Evolutionary conservation across 2,797 vertebrate genomes (phyloP).

Genomic region (Manis crassicaudata): DNA sequence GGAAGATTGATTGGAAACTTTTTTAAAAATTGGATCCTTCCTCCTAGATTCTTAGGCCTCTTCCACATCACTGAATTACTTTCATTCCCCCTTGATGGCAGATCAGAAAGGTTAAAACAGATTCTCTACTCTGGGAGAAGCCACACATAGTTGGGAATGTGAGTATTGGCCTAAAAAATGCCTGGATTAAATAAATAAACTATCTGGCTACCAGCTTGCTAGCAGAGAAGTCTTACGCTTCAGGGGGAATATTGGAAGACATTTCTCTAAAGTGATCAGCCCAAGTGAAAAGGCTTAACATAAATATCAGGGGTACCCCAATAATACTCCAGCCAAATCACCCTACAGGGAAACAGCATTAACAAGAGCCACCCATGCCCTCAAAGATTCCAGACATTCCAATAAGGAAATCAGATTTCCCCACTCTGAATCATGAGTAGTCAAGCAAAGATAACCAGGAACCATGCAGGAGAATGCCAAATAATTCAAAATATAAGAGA

Average conservation of each 20-base stretch:
- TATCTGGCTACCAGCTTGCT: neutral
- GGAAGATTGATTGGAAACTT: neutral
- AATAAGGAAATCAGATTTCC: constrained; percentile 4
- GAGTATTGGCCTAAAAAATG: neutral
- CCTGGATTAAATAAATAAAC: neutral
- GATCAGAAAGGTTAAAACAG: neutral
- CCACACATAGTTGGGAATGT: neutral
- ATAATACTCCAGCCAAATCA: neutral
- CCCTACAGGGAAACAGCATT: neutral
- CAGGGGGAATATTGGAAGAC: neutral
- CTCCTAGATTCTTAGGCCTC: neutral
- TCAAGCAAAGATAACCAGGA: neutral
- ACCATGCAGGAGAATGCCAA: constrained; percentile 28
- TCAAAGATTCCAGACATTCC: neutral
- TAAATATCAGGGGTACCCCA: neutral
- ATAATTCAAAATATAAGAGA: constrained; percentile 7
- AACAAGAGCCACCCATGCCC: neutral
- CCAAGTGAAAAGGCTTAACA: neutral
- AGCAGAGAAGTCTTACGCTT: neutral
- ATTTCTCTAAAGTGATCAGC: neutral
- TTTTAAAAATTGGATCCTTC: neutral
- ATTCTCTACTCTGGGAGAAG: neutral
- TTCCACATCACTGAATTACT: neutral
- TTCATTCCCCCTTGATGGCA: neutral
- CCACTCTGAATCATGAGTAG: neutral